These are phyloP conservation scores for Cephalotes varians DNA, from an alignment of 2,888 invertebrate species.

Conservation along the genomic window DNA sequence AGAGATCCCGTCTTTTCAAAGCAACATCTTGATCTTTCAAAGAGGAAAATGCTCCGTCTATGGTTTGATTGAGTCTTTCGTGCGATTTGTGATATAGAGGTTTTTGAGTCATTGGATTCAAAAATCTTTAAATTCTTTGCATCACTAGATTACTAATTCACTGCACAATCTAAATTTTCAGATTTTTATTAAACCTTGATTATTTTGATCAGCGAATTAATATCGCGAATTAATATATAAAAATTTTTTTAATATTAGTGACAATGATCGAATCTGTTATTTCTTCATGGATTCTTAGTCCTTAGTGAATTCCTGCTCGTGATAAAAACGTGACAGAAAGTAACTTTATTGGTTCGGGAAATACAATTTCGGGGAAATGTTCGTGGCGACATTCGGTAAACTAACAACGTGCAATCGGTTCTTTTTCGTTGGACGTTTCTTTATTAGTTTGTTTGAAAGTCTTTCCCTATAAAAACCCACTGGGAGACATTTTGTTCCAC, in stretches of 20 bases:
- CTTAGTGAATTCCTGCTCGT: neutral
- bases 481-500: conserved; percentile 42
- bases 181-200: neutral
- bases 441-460: conserved; percentile 51
- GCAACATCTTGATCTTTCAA: conserved; percentile 47
- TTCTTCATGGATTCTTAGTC: neutral
- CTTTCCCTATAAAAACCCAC: conserved; percentile 28
- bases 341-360: conserved; percentile 28
- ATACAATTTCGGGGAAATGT: conserved; percentile 36
- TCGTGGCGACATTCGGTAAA: conserved; percentile 40
- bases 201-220: neutral
- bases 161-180: neutral
- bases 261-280: neutral
- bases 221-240: too few species aligned
- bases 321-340: conserved; percentile 7
- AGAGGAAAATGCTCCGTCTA: neutral
- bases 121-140: neutral
- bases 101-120: neutral
- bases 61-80: neutral
- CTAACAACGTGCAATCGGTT: conserved; percentile 42
- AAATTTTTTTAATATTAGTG: neutral
- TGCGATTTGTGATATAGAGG: too few species aligned
- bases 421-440: conserved; percentile 42
- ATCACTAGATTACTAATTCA: neutral
- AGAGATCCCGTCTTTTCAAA: conserved; percentile 42